phyloP scores from a whole-genome alignment of 2,797 vertebrate species.

The Lerista edwardsae region DNA sequence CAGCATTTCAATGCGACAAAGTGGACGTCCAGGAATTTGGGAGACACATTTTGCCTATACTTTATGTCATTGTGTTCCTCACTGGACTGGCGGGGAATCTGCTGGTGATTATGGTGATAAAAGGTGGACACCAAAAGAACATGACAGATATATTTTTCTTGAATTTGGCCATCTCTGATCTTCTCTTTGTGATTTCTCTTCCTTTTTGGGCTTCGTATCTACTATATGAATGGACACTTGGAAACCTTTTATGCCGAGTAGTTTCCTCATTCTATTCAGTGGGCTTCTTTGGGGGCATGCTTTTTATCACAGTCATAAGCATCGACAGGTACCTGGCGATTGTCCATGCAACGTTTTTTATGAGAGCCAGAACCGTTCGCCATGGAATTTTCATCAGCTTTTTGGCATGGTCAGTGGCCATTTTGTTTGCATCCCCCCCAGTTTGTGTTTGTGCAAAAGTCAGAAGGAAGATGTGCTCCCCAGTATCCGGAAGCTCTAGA shows the following conservation, averaged over 20 bases:
- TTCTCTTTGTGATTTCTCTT: conserved; percentile 86
- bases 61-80: conserved; percentile 83
- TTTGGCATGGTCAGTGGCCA: conserved; percentile 78
- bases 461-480: conserved; percentile 68
- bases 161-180: conserved; percentile 88
- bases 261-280: conserved; percentile 84
- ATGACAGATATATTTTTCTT: conserved; percentile 91
- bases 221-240: conserved; percentile 77
- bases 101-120: conserved; percentile 85
- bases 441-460: conserved; percentile 75
- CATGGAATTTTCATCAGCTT: conserved; percentile 79
- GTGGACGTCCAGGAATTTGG: conserved; percentile 60
- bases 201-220: conserved; percentile 88
- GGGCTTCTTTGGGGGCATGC: conserved; percentile 87
- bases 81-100: conserved; percentile 86
- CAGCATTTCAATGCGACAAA: conserved; percentile 57
- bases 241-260: conserved; percentile 78
- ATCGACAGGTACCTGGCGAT: conserved; percentile 90
- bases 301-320: conserved; percentile 90
- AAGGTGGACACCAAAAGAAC: conserved; percentile 77
- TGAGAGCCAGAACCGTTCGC: conserved; percentile 78
- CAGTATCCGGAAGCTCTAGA: conserved; percentile 67
- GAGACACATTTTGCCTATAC: conserved; percentile 75
- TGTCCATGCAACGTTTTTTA: conserved; percentile 84
- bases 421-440: conserved; percentile 87